Evolutionary conservation across 1,140 invertebrate species (phyloP).

Genomic region (Listronotus bonariensis): DNA sequence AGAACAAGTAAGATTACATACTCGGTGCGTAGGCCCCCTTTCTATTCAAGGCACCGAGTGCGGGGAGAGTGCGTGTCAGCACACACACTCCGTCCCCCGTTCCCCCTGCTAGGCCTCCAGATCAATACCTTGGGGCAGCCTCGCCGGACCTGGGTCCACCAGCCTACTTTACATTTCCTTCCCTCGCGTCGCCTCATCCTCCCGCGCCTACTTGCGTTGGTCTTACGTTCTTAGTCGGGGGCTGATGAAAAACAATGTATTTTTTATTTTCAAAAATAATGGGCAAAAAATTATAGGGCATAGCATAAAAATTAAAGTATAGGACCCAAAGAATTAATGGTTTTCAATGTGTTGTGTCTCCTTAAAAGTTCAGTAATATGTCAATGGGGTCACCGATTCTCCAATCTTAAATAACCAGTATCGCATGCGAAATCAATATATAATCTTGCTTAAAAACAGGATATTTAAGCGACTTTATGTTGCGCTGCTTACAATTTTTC

Average conservation of each 20-base stretch:
- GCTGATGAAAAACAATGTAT: background rate
- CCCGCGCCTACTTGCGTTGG: constrained; percentile 31
- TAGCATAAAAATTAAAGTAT: too few relatives aligned
- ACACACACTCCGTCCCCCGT: constrained; percentile 47
- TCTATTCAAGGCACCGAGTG: constrained; percentile 24
- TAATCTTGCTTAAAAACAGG: too few relatives aligned
- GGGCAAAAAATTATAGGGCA: too few relatives aligned
- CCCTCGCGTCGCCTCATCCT: constrained; percentile 39
- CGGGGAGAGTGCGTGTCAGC: constrained; percentile 53
- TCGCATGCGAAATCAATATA: too few relatives aligned
- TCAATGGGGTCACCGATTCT: too few relatives aligned
- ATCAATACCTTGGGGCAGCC: constrained; percentile 57
- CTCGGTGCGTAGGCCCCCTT: constrained; percentile 37
- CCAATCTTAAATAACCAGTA: too few relatives aligned
- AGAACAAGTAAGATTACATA: constrained; percentile 49
- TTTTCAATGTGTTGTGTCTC: too few relatives aligned
- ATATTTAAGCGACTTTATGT: too few relatives aligned
- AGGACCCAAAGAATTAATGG: too few relatives aligned
- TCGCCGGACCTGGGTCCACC: constrained; percentile 54
- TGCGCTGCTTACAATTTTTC: too few relatives aligned
- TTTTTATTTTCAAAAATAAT: too few relatives aligned
- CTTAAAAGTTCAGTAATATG: too few relatives aligned
- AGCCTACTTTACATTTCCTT: constrained; percentile 56
- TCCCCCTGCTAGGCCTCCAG: constrained; percentile 49
- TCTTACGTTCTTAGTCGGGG: constrained; percentile 31